Evolutionary conservation across 2,113 vertebrate genomes (phyloP), one percentile per base, ranked within the genome.

Genomic region (Dissostichus mawsoni): DNA sequence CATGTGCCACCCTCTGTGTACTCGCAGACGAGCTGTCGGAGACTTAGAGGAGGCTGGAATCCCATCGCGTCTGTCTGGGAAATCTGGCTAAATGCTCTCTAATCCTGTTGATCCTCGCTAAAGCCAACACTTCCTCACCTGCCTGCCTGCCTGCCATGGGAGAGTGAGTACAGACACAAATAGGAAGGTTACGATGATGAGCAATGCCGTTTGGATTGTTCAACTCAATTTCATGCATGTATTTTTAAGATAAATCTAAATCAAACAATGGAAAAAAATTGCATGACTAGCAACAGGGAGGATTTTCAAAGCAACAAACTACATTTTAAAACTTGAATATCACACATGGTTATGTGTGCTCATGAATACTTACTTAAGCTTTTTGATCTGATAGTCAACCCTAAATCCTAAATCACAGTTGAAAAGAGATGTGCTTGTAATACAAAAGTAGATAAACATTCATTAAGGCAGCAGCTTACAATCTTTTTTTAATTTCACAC

Each of bases 71-170:
- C 82, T 88, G 87, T 91, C 83, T 91, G 92, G 92, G 92, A 94
- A 93, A 91, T 92, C 89, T 89, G 71, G 78, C 84, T 93, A 93
- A 94, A 94, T 91, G 87, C 89, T 68, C 79, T 81, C 71, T 94
- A 95, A 94, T 94, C 94, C 92, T 13, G 83, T 64, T 92, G 88
- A 94, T 92, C 93, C 90, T 57, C 1, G 56, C 75, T 85, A 90
- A 95, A 95, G 87, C 92, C 88, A 90, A 91, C 84, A 84, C 92
- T 94, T 94, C 94, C 94, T 93, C 87, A 92, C 92, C 93, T 90
- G 92, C 84, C 79, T 64, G 92, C 84, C 79, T 64, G 88, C 65
- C 77, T 69, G 89, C 83, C 91, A 87, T 90, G 93, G 91, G 90
- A 94, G 89, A 90, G 86, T 86, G 87, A 92, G 82, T 51, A 20